These are phyloP conservation scores for Telmatochromis sp. DNA, from an alignment of 2,113 vertebrate genomes.

Conservation along the genomic window DNA sequence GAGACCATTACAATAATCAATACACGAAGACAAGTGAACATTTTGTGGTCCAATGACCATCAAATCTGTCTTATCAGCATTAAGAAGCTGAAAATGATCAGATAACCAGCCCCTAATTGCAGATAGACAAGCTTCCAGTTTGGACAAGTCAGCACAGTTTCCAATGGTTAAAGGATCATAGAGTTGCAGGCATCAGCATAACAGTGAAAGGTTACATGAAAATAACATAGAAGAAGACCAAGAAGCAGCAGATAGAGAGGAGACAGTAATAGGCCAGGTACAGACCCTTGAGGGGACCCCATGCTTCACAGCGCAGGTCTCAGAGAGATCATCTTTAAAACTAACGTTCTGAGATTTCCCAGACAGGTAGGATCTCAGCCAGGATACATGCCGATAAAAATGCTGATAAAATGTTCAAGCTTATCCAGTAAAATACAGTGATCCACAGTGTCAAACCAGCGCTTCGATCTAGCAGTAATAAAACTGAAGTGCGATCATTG, in stretches of 20 bases:
- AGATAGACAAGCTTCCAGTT: not conserved
- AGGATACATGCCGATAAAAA: not conserved
- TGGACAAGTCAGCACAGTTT: not conserved
- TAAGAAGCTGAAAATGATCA: not conserved
- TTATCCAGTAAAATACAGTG: not conserved
- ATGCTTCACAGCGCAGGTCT: not conserved
- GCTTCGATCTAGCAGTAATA: not conserved
- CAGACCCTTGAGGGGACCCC: not conserved
- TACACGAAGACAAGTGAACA: fast-evolving
- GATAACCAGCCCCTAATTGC: not conserved
- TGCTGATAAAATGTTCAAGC: fast-evolving
- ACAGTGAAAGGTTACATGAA: not conserved
- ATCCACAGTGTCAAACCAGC: not conserved
- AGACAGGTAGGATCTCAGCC: not conserved
- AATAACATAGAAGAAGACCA: not conserved
- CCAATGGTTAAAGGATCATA: not conserved
- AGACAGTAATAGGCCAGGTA: not conserved
- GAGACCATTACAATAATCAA: not conserved
- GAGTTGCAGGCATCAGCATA: not conserved
- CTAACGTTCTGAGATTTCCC: not conserved
- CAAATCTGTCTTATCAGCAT: not conserved
- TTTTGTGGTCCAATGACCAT: not conserved
- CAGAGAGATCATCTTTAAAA: not conserved
- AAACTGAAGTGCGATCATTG: not conserved
- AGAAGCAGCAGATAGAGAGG: not conserved